These are phyloP conservation scores for Prorops nasuta DNA, from an alignment of 1,140 invertebrate species.

Conservation along the genomic window DNA sequence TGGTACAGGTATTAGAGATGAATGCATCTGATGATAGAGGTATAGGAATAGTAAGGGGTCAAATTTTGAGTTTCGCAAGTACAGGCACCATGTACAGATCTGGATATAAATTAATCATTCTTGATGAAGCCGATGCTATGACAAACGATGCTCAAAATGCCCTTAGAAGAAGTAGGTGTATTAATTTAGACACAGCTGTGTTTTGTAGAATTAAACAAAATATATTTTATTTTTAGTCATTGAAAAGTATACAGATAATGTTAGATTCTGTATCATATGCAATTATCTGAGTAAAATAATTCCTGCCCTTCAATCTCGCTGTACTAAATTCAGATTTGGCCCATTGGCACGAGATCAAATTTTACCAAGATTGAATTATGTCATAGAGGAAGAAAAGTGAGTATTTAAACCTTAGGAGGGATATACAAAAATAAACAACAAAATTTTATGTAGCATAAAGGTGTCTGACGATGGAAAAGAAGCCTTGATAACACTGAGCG, in stretches of 20 bases:
- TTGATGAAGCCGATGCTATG: constrained; percentile 99
- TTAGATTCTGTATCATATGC: constrained; percentile 97
- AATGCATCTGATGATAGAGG: constrained; percentile 99
- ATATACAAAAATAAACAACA: constrained; percentile 2
- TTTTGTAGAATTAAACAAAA: background rate
- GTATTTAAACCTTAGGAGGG: constrained; percentile 20
- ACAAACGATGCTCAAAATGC: constrained; percentile 99
- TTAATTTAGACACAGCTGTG: background rate
- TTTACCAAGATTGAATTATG: constrained; percentile 81
- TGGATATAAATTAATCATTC: constrained; percentile 93
- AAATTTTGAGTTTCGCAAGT: constrained; percentile 97
- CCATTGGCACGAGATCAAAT: constrained; percentile 87
- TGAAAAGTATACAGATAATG: constrained; percentile 98
- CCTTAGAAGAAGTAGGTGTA: constrained; percentile 82
- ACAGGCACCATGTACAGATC: constrained; percentile 94
- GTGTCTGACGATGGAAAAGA: constrained; percentile 89
- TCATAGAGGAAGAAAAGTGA: constrained; percentile 84
- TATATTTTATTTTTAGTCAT: constrained; percentile 72
- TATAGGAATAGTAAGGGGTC: constrained; percentile 92
- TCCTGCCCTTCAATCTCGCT: constrained; percentile 95
- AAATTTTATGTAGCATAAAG: constrained; percentile 64
- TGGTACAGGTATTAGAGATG: constrained; percentile 79
- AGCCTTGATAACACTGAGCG: constrained; percentile 84
- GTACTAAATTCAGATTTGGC: constrained; percentile 95
- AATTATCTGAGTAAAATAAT: constrained; percentile 99